phyloP scores from a whole-genome alignment of 2,888 invertebrate genomes.

The Atethmia centrago region DNA sequence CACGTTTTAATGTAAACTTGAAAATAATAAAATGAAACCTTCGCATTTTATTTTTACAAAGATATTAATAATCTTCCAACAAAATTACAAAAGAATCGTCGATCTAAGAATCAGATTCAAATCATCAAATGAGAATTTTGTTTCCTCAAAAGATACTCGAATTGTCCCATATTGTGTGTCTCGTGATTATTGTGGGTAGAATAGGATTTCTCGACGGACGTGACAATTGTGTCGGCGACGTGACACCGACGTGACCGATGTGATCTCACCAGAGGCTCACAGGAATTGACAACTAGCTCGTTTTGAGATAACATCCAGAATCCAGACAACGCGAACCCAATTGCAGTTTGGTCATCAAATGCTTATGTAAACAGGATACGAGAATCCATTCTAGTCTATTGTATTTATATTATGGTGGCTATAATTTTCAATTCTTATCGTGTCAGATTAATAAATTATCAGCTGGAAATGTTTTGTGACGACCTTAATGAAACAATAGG shows the following conservation, averaged over 20 bases:
- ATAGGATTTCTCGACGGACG: constrained; percentile 77
- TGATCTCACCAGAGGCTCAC: constrained; percentile 76
- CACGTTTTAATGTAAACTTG: constrained; percentile 28
- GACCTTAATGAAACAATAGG: constrained; percentile 39
- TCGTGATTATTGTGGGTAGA: constrained; percentile 72
- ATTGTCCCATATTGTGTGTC: constrained; percentile 62
- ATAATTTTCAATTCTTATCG: constrained; percentile 34
- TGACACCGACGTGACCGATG: constrained; percentile 75
- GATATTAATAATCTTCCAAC: background rate
- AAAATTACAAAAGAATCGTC: constrained; percentile 15
- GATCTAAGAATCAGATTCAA: constrained; percentile 28
- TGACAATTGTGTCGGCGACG: constrained; percentile 83
- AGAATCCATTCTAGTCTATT: constrained; percentile 7
- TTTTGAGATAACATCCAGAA: constrained; percentile 59
- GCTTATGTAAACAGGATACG: constrained; percentile 25
- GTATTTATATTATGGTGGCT: constrained; percentile 11
- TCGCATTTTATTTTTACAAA: constrained; percentile 14
- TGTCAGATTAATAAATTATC: constrained; percentile 43
- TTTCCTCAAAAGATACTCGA: constrained; percentile 59
- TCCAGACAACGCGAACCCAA: constrained; percentile 60
- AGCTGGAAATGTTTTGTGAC: constrained; percentile 13
- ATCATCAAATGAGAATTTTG: constrained; percentile 33
- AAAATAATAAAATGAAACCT: constrained; percentile 25
- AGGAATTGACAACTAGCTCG: constrained; percentile 72
- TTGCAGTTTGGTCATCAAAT: constrained; percentile 34